phyloP scores from a whole-genome alignment of 1,140 invertebrate species.

The Bombus huntii region DNA sequence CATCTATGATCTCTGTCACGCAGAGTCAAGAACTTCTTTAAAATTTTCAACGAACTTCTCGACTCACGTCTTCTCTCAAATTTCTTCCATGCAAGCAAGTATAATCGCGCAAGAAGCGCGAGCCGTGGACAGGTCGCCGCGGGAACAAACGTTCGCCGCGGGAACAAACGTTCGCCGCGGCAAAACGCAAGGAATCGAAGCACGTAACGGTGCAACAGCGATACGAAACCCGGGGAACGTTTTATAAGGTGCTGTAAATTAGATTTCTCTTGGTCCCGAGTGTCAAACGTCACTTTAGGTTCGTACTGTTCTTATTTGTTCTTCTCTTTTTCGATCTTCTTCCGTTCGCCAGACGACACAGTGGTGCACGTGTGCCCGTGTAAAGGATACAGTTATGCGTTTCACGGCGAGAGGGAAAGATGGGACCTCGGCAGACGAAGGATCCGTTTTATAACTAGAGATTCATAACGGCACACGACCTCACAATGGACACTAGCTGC shows the following conservation, averaged over 20 bases:
- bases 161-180: slow-evolving; percentile 55
- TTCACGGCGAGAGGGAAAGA: slow-evolving; percentile 50
- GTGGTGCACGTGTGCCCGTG: slow-evolving; percentile 56
- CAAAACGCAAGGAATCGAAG: slow-evolving; percentile 59
- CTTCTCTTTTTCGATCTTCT: neutral
- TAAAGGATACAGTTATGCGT: slow-evolving; percentile 74
- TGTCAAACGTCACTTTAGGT: slow-evolving; percentile 46
- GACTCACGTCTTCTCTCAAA: neutral
- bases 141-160: slow-evolving; percentile 57
- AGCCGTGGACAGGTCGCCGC: neutral
- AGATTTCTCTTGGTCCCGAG: slow-evolving; percentile 43
- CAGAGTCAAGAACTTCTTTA: neutral
- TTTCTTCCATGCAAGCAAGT: neutral
- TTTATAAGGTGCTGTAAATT: slow-evolving; percentile 53
- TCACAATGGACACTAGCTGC: slow-evolving; percentile 66
- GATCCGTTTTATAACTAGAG: slow-evolving; percentile 72
- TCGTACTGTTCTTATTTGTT: neutral
- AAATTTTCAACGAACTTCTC: neutral
- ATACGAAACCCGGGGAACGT: neutral
- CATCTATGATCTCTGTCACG: neutral
- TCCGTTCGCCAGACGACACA: slow-evolving; percentile 23
- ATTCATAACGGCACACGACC: slow-evolving; percentile 74
- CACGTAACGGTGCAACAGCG: slow-evolving; percentile 56
- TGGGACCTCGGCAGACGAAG: slow-evolving; percentile 53
- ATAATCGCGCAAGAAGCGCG: slow-evolving; percentile 16